These are phyloP conservation scores for Esox masquinongy DNA, from an alignment of 2,797 vertebrate species.

Conservation along the genomic window DNA sequence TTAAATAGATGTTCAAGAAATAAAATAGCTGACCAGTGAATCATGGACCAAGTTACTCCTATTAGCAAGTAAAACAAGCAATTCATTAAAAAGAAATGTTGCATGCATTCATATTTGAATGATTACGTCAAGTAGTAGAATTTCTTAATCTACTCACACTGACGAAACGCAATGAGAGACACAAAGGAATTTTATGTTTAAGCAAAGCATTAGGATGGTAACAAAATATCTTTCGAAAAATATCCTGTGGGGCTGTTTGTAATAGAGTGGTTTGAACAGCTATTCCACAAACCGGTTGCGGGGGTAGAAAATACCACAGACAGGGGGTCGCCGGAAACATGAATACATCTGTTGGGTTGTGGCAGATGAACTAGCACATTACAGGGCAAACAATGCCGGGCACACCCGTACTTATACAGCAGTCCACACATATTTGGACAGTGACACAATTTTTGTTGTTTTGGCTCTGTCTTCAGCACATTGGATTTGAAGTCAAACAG, in stretches of 20 bases:
- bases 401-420: neutral
- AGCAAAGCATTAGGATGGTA: neutral
- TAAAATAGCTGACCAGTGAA: neutral
- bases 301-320: slow-evolving; percentile 35
- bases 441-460: too few relatives aligned
- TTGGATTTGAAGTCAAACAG: too few relatives aligned
- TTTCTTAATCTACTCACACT: neutral
- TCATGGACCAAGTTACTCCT: neutral
- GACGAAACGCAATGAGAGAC: neutral
- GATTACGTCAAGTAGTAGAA: neutral
- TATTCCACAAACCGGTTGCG: slow-evolving; percentile 36
- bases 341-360: slow-evolving; percentile 39
- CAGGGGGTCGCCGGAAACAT: slow-evolving; percentile 19
- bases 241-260: slow-evolving; percentile 21
- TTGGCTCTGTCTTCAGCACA: too few relatives aligned
- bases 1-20: slow-evolving; percentile 28
- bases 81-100: slow-evolving; percentile 11
- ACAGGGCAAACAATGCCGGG: slow-evolving; percentile 31
- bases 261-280: slow-evolving; percentile 33
- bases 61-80: slow-evolving; percentile 24
- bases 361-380: neutral
- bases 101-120: neutral
- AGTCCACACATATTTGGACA: too few relatives aligned
- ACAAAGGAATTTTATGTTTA: neutral
- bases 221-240: slow-evolving; percentile 11